Conservation (phyloP, 2,888 invertebrate species). For the Pheosia tremula region DNA sequence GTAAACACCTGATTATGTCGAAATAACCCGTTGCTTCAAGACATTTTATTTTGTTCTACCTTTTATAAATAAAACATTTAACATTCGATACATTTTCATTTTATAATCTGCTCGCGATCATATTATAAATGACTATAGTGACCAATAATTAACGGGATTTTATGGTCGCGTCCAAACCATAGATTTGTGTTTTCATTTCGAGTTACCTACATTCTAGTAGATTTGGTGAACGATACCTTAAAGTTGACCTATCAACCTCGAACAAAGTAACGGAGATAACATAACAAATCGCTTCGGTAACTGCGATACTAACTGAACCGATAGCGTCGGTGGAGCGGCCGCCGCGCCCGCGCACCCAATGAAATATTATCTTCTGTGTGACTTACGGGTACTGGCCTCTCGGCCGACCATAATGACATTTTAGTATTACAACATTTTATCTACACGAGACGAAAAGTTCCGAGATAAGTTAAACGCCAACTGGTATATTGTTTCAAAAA, state of each 20-base stretch:
- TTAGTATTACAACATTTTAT: slow-evolving; percentile 83
- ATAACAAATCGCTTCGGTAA: slow-evolving; percentile 77
- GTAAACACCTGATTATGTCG: slow-evolving; percentile 32
- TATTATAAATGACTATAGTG: not conserved
- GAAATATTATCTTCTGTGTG: slow-evolving; percentile 74
- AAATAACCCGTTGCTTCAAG: slow-evolving; percentile 9
- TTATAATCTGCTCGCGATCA: not conserved
- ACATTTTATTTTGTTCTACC: not conserved
- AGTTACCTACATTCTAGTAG: slow-evolving; percentile 41
- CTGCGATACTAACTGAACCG: slow-evolving; percentile 69
- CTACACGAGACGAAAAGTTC: slow-evolving; percentile 79
- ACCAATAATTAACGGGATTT: not conserved
- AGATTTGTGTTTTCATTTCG: slow-evolving; percentile 10
- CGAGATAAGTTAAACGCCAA: slow-evolving; percentile 82
- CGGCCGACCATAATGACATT: slow-evolving; percentile 79
- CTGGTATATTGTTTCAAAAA: slow-evolving; percentile 83
- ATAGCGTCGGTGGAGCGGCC: slow-evolving; percentile 58
- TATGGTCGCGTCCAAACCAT: not conserved
- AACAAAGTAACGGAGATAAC: slow-evolving; percentile 77
- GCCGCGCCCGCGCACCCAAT: slow-evolving; percentile 55
- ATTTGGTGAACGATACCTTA: slow-evolving; percentile 62
- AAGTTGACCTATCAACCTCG: slow-evolving; percentile 78
- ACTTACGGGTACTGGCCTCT: slow-evolving; percentile 70
- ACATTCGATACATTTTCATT: not conserved
- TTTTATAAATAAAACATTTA: slow-evolving; percentile 3